A percentile compares a stretch with the other conserved stretches of the same genome.
Conservation (phyloP, 2,113 vertebrate species). For the Nothobranchius furzeri region DNA sequence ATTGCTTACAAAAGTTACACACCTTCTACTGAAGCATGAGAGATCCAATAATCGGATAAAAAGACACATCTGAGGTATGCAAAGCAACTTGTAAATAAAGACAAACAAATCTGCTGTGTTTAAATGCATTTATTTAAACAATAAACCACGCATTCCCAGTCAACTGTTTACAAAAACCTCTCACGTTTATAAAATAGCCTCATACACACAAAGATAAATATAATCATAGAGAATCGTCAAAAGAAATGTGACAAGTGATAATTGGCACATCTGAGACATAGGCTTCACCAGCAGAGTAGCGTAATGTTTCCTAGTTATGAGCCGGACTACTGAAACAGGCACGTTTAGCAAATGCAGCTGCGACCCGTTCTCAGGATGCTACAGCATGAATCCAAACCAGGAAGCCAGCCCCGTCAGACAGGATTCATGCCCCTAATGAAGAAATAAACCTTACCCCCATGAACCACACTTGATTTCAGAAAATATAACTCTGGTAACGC, state of each 20-base stretch:
- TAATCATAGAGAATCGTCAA: conserved; percentile 26
- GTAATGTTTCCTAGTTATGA: conserved; percentile 47
- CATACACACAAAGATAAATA: conserved; percentile 45
- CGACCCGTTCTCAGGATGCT: conserved; percentile 21
- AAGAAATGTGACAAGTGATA: conserved; percentile 42
- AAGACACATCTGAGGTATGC: no score
- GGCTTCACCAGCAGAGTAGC: conserved; percentile 34
- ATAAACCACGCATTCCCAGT: conserved; percentile 9
- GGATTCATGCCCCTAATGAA: neutral
- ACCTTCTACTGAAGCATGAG: no score
- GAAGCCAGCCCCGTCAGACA: conserved; percentile 69
- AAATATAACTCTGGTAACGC: conserved; percentile 48
- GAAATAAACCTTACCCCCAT: conserved; percentile 26
- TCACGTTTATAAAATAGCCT: conserved; percentile 55
- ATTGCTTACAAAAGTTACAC: no score
- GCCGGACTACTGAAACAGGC: conserved; percentile 50
- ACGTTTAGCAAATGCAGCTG: conserved; percentile 45
- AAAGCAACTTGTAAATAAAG: neutral
- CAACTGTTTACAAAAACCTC: conserved; percentile 24
- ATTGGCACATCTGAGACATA: conserved; percentile 72
- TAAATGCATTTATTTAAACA: conserved; percentile 59
- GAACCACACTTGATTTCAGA: conserved; percentile 44
- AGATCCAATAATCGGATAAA: no score
- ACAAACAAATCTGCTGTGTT: conserved; percentile 22
- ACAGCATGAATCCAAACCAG: conserved; percentile 38